These are phyloP conservation scores for Idris sp. DNA, from an alignment of 1,140 invertebrate genomes.

Conservation along the genomic window DNA sequence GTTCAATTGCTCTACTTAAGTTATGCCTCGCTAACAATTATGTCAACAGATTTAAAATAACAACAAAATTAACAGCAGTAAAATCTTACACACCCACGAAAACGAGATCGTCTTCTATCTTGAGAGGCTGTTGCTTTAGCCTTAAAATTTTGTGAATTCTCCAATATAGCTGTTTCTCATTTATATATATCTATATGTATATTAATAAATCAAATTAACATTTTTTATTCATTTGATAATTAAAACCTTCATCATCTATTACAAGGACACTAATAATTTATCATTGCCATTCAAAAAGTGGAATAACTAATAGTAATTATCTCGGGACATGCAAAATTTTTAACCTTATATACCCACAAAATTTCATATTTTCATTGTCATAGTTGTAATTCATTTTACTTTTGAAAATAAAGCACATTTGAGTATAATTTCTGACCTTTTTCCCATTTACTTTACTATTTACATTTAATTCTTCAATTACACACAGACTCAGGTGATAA, in stretches of 20 bases:
- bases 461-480: slow-evolving; percentile 26
- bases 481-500: slow-evolving; percentile 12
- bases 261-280: no score
- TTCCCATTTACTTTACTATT: slow-evolving; percentile 15
- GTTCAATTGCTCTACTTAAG: slow-evolving; percentile 43
- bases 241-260: no score
- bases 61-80: slow-evolving; percentile 22
- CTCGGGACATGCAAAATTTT: slow-evolving; percentile 17
- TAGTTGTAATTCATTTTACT: slow-evolving; percentile 19
- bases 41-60: slow-evolving; percentile 42
- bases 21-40: slow-evolving; percentile 21
- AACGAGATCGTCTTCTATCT: no score
- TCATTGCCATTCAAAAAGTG: no score
- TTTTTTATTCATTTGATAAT: no score
- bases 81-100: no score
- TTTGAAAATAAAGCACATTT: slow-evolving; percentile 30
- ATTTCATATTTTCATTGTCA: slow-evolving; percentile 18
- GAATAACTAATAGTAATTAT: no score
- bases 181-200: no score
- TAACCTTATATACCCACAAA: slow-evolving; percentile 17
- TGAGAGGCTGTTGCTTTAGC: no score
- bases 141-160: no score
- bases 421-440: slow-evolving; percentile 1
- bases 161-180: no score
- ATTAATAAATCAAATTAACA: no score